Conservation (phyloP, 2,797 vertebrate genomes). For the Cuniculus paca region DNA sequence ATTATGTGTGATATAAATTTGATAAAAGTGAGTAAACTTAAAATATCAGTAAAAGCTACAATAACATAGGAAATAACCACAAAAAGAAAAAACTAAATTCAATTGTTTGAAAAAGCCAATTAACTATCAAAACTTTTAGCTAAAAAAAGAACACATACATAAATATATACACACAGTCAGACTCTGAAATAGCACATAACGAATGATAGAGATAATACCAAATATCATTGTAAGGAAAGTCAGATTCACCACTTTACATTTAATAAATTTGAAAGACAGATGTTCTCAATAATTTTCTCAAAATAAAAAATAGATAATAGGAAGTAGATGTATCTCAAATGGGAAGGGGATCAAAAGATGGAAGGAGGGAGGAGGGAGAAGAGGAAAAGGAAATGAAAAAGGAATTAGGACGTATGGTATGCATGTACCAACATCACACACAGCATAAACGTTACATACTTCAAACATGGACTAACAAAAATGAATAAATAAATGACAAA, state of each 20-base stretch:
- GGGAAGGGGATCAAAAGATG: neutral
- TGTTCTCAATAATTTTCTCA: conserved; percentile 9
- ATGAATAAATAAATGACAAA: neutral
- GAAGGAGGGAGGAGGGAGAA: neutral
- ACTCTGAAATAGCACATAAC: conserved; percentile 23
- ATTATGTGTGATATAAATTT: neutral
- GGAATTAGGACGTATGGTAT: neutral
- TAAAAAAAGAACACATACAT: neutral
- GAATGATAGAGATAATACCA: neutral
- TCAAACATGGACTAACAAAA: neutral
- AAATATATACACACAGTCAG: neutral
- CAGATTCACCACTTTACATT: neutral
- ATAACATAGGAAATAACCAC: neutral
- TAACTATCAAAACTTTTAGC: conserved; percentile 20
- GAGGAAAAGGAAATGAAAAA: neutral
- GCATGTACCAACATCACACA: neutral
- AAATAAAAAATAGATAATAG: neutral
- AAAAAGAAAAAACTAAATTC: neutral
- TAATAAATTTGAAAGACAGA: conserved; percentile 38
- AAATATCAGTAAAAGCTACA: conserved; percentile 57
- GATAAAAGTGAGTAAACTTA: conserved; percentile 6
- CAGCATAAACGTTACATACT: neutral
- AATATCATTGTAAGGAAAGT: neutral
- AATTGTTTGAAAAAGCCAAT: conserved; percentile 21
- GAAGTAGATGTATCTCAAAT: neutral